Evolutionary conservation across 2,797 vertebrate genomes (phyloP).

Genomic region (Anas flavirostris): DNA sequence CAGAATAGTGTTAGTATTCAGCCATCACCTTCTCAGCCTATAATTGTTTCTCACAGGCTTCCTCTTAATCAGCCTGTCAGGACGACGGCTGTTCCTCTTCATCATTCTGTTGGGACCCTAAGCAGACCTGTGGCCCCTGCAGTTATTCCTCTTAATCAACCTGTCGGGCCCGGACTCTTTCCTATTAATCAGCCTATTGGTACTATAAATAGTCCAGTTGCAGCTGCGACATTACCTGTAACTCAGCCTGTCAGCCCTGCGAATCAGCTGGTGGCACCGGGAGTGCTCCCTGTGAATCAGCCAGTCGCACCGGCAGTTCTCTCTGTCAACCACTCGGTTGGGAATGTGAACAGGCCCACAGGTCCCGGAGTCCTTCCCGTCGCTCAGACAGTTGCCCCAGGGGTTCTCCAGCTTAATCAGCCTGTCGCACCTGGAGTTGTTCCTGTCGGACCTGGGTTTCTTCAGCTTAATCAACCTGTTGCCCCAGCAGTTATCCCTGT

Average conservation of each 20-base stretch:
- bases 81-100: constrained; percentile 63
- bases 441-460: constrained; percentile 72
- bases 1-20: constrained; percentile 73
- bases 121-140: constrained; percentile 50
- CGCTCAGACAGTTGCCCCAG: constrained; percentile 32
- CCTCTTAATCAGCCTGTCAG: constrained; percentile 71
- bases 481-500: constrained; percentile 68
- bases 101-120: constrained; percentile 48
- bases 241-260: constrained; percentile 14
- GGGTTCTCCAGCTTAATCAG: constrained; percentile 77
- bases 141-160: constrained; percentile 67
- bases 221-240: constrained; percentile 1
- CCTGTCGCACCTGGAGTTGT: constrained; percentile 71
- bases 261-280: constrained; percentile 50
- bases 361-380: constrained; percentile 73
- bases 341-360: constrained; percentile 29
- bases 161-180: constrained; percentile 64
- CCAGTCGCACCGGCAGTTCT: constrained; percentile 65
- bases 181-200: constrained; percentile 66
- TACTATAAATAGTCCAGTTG: constrained; percentile 14
- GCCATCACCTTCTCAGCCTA: constrained; percentile 75
- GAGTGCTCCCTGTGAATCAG: constrained; percentile 55
- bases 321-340: constrained; percentile 60
- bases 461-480: constrained; percentile 81
- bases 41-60: constrained; percentile 79